A percentile compares a stretch with the other conserved stretches of the same genome.
phyloP scores from a whole-genome alignment of 1,140 invertebrate genomes.

The Diorhabda elongata region DNA sequence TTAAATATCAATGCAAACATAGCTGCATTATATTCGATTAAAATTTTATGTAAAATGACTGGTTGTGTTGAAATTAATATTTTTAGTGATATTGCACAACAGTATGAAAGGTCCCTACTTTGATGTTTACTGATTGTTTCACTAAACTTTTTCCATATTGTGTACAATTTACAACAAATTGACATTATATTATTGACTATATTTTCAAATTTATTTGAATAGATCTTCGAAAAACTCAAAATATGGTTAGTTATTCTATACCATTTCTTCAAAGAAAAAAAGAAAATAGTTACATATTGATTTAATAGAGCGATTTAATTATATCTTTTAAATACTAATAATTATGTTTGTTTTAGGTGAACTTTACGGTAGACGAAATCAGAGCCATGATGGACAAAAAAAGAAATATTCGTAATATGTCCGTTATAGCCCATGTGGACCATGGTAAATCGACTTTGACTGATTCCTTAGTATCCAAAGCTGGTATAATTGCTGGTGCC shows the following conservation, averaged over 20 bases:
- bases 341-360: conserved; percentile 72
- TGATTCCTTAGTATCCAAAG: conserved; percentile 98
- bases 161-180: no score
- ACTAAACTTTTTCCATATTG: no score
- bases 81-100: conserved; percentile 43
- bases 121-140: no score
- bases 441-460: conserved; percentile 99
- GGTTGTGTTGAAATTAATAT: neutral
- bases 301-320: no score
- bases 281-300: no score
- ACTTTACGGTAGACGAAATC: conserved; percentile 99
- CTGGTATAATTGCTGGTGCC: conserved; percentile 97
- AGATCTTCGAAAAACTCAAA: no score
- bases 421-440: conserved; percentile 99
- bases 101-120: conserved; percentile 36
- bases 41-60: conserved; percentile 40
- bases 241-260: no score
- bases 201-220: no score
- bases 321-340: conserved; percentile 7
- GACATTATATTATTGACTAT: no score
- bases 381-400: conserved; percentile 99
- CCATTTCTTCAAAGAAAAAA: no score
- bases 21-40: conserved; percentile 35
- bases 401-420: conserved; percentile 99
- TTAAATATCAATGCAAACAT: conserved; percentile 38